Conservation (phyloP, 2,113 vertebrate genomes). For the Gnathonemus longibarbis region DNA sequence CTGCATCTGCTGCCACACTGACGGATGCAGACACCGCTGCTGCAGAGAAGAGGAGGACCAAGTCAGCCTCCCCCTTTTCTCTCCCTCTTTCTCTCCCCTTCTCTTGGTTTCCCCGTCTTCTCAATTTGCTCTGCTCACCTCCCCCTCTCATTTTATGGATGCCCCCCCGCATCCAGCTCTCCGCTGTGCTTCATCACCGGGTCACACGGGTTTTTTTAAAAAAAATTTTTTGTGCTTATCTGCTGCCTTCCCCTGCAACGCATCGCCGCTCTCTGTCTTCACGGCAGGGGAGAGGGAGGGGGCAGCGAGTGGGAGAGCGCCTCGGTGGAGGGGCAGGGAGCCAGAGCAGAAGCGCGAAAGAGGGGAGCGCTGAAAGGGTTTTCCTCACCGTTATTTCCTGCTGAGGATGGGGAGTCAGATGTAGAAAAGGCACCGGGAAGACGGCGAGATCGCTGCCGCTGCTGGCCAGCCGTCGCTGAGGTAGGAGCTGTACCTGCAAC, state of each 20-base stretch:
- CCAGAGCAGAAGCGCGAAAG: background rate
- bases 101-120: constrained; percentile 24
- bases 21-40: background rate
- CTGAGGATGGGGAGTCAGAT: background rate
- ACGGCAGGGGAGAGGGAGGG: background rate
- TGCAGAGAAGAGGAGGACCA: constrained; percentile 17
- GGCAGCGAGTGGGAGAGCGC: background rate
- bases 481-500: background rate
- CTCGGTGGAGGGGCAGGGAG: background rate
- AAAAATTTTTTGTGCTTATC: background rate
- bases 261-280: background rate
- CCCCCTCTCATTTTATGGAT: background rate
- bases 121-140: constrained; percentile 6
- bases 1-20: constrained; percentile 21
- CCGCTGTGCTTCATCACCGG: background rate
- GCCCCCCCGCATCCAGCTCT: background rate
- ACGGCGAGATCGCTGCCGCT: background rate
- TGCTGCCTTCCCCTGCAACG: background rate
- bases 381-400: background rate
- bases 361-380: background rate
- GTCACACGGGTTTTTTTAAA: background rate
- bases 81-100: constrained; percentile 19
- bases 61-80: constrained; percentile 17
- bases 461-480: background rate
- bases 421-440: background rate